Evolutionary conservation across 2,113 vertebrate genomes (phyloP), one percentile per base, ranked within the genome.

Genomic region (Fregata magnificens): DNA sequence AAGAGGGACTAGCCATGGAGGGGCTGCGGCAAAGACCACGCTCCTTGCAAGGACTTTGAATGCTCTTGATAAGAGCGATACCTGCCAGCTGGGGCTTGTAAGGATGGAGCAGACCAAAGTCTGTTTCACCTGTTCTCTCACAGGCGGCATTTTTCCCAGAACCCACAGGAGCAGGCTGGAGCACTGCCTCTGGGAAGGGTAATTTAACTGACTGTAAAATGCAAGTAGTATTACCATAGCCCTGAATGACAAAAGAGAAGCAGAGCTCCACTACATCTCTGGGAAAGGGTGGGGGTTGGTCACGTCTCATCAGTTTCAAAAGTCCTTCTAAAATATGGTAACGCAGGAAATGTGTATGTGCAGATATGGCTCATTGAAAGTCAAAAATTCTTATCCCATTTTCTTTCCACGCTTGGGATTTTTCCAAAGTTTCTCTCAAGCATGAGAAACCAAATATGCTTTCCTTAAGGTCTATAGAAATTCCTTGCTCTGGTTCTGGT

Each of bases 11-110:
- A 4, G 5, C 7, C 59, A 15, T 26, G 34, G 13, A 9, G 17
- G 1, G 6, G 26, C 52, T 50, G 10, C 16, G 58, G 16, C 53
- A 24, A 47, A 20, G 7, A 38, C 2, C 6, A 1, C 1, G 0
- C 2, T 13, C n/a, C 11, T 44, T 28, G 5, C 53, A 6, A 50
- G 45, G 25, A 1, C n/a, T 69, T 25, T 3, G 40, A 84, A 34
- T 25, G 13, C 29, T 66, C 45, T 56, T 29, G 2, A 6, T 85
- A 26, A 45, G 32, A 71, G 52, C 8, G 5, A 11, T 56, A 12
- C 9, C 17, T 13, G 2, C 38, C 61, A 67, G 73, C 50, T 78
- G 52, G 36, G 13, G 38, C 89, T 50, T 15, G 21, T 69, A 12
- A 69, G 49, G 49, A 67, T 0, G 6, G 77, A 32, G 21, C 9